These are phyloP conservation scores for Pachyramphus minor DNA, from an alignment of 2,113 vertebrate genomes.

Conservation along the genomic window DNA sequence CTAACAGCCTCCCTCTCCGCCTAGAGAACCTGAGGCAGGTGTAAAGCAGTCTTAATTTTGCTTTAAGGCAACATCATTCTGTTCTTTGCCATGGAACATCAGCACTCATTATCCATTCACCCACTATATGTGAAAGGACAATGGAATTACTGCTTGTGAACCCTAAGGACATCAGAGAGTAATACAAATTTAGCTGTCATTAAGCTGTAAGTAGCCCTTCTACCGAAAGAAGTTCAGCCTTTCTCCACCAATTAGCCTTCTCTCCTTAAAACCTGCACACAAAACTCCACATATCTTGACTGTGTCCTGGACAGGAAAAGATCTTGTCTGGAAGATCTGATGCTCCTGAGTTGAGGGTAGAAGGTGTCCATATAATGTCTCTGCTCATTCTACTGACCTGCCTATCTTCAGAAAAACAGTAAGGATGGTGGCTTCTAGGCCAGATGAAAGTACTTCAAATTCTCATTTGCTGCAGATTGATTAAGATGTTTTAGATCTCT, in stretches of 20 bases:
- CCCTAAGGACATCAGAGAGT: not conserved
- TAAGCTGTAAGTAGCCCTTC: not conserved
- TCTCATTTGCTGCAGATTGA: not conserved
- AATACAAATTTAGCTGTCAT: not conserved
- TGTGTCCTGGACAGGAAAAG: not conserved
- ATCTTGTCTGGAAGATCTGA: not conserved
- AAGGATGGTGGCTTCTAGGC: not conserved
- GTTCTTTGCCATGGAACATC: not conserved
- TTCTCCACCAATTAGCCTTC: not conserved
- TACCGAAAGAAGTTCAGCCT: not conserved
- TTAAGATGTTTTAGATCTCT: not conserved
- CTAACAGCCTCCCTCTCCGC: not conserved
- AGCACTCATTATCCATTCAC: not conserved
- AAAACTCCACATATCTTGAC: not conserved
- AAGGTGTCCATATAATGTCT: not conserved
- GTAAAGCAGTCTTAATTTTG: not conserved
- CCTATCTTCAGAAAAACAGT: not conserved
- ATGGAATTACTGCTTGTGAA: not conserved
- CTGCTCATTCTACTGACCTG: not conserved
- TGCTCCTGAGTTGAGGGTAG: not conserved
- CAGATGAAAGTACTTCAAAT: not conserved
- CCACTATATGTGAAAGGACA: not conserved
- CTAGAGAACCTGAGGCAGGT: not conserved
- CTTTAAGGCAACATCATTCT: not conserved
- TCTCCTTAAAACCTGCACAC: not conserved